These are phyloP conservation scores for Paratilapia polleni DNA, from an alignment of 2,113 vertebrate species.

Conservation along the genomic window DNA sequence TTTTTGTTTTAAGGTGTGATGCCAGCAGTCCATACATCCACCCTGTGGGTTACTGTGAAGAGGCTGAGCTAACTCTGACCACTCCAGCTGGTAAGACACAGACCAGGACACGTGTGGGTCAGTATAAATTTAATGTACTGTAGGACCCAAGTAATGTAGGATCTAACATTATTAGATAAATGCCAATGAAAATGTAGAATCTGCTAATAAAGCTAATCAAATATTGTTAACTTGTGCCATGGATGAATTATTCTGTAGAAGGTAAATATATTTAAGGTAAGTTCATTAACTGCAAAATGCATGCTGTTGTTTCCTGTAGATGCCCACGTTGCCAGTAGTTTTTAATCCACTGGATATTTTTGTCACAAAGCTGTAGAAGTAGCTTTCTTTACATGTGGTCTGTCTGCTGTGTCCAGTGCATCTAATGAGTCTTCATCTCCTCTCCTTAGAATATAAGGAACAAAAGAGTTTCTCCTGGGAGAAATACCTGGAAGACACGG, in stretches of 20 bases:
- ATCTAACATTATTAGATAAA: background rate
- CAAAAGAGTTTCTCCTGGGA: slow-evolving; percentile 89
- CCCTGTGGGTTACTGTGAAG: slow-evolving; percentile 90
- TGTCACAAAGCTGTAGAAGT: background rate
- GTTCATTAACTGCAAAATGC: background rate
- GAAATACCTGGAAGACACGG: slow-evolving; percentile 89
- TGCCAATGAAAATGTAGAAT: background rate
- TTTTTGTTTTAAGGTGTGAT: slow-evolving; percentile 84
- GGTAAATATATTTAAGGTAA: background rate
- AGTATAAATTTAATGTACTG: slow-evolving; percentile 40
- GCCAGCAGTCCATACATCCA: slow-evolving; percentile 91
- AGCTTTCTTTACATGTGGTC: background rate
- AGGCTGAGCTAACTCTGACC: slow-evolving; percentile 83
- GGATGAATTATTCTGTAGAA: background rate
- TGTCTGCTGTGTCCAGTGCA: background rate
- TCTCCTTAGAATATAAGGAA: slow-evolving; percentile 83
- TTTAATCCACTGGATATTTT: background rate
- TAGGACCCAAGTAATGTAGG: background rate
- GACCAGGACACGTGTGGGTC: slow-evolving; percentile 56
- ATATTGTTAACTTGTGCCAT: background rate
- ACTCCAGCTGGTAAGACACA: slow-evolving; percentile 87
- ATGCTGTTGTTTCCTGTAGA: slow-evolving; percentile 2
- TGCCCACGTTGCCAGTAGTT: background rate
- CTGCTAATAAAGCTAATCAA: background rate
- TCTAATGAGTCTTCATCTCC: slow-evolving; percentile 13